Percentiles rank a stretch among this genome's conserved stretches.
Evolutionary conservation across 64 coral and sea anemone species (phyloP).

Genomic region (Cladopsammia gracilis): DNA sequence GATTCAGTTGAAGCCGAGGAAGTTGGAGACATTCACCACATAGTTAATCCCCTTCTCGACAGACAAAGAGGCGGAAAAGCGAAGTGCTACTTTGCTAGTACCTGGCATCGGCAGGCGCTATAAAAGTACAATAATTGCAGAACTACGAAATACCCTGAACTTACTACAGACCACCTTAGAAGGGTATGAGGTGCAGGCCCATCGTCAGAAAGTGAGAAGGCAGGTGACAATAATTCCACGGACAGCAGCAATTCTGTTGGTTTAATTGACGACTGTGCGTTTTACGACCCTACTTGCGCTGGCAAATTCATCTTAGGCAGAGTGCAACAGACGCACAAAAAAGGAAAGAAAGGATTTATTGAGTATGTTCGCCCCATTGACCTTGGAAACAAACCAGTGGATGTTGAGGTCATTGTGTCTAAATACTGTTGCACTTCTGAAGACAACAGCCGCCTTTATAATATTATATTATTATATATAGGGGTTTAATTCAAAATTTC

Average conservation of each 20-base stretch:
- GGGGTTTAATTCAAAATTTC: too few relatives aligned
- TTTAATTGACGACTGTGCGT: constrained; percentile 64
- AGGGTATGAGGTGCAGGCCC: constrained; percentile 30
- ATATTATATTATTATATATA: too few relatives aligned
- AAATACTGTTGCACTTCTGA: constrained; percentile 10
- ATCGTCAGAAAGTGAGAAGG: neutral
- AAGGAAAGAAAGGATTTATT: constrained; percentile 30
- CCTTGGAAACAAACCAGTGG: constrained; percentile 23
- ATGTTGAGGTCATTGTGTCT: constrained; percentile 21
- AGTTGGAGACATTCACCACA: constrained; percentile 22
- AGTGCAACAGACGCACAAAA: constrained; percentile 43
- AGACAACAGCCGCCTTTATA: neutral
- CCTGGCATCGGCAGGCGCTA: constrained; percentile 49
- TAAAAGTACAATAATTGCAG: constrained; percentile 35
- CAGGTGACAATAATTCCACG: neutral
- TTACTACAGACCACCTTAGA: constrained; percentile 51
- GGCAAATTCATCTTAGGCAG: constrained; percentile 33
- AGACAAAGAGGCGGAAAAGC: constrained; percentile 21
- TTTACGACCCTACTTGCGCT: constrained; percentile 29
- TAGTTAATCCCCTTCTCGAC: constrained; percentile 46
- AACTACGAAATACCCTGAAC: constrained; percentile 41
- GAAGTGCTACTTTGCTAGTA: constrained; percentile 39
- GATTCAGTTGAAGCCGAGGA: constrained; percentile 24
- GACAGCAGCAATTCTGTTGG: constrained; percentile 20
- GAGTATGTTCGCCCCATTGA: constrained; percentile 44